Percentiles rank a stretch among this genome's conserved stretches.
phyloP scores from a whole-genome alignment of 1,140 invertebrate genomes.

The Panulirus ornatus region DNA sequence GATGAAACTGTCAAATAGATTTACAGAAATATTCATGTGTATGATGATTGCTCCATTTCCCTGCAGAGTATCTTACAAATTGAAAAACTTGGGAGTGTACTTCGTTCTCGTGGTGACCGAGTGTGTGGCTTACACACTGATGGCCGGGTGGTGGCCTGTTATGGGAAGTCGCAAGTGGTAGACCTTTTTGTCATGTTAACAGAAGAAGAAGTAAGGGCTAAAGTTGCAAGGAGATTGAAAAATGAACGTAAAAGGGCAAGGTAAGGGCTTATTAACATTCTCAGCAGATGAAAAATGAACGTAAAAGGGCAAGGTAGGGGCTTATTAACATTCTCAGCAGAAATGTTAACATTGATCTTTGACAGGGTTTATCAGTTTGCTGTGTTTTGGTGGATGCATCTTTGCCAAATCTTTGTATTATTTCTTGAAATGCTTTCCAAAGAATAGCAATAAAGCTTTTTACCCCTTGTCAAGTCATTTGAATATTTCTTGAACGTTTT shows the following conservation, averaged over 20 bases:
- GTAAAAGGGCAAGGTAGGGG: conserved; percentile 70
- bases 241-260: conserved; percentile 81
- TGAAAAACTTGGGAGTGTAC: conserved; percentile 83
- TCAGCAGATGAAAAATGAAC: conserved; percentile 87
- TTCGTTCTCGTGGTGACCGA: conserved; percentile 87
- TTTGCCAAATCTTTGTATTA: too few species aligned
- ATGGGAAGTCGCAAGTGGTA: conserved; percentile 88
- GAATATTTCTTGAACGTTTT: too few species aligned
- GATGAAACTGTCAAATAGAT: neutral
- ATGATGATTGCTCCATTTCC: conserved; percentile 1
- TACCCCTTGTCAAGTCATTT: too few species aligned
- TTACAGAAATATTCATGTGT: neutral
- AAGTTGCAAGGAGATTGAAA: conserved; percentile 86
- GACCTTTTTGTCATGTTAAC: conserved; percentile 91
- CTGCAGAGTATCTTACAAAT: conserved; percentile 62
- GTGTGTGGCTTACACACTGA: conserved; percentile 85
- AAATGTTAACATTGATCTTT: too few species aligned
- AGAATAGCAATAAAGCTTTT: too few species aligned
- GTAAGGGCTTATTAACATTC: conserved; percentile 1
- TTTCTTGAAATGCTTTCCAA: too few species aligned
- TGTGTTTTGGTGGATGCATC: too few species aligned
- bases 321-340: neutral
- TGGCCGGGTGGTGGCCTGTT: conserved; percentile 86
- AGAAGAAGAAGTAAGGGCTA: conserved; percentile 85
- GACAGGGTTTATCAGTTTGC: too few species aligned